Evolutionary conservation across 2,888 invertebrate genomes (phyloP), one percentile per base, ranked within the genome.

Genomic region (Lochmaea crataegi): DNA sequence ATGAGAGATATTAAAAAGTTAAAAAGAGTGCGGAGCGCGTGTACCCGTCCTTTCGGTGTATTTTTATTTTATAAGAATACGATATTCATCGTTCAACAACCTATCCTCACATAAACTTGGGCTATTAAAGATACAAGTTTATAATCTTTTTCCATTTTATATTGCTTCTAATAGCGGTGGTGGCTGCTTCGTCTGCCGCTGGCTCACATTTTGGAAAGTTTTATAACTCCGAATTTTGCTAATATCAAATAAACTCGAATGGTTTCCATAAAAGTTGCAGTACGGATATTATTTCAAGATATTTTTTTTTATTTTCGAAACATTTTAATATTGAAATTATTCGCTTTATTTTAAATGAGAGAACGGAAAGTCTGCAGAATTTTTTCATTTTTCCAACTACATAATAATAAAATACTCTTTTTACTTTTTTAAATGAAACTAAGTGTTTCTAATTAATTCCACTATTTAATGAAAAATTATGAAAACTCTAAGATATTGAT

Each of bases 221-320:
- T 88, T 88, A 88, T 88, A 87, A 86, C 86, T 82, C 83, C 83
- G 86, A 88, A 87, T 88, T 87, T 87, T 85, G 86, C 87, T 87
- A 83, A 84, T 85, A 84, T 82, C 82, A 80, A 83, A 83, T 80
- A 79, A 82, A 83, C 82, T 80, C 78, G 81, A 82, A 82, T 77
- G 76, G 75, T 76, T 79, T 75, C 76, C 73, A 76, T 75, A 74
- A 66, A 77, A 72, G 48, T 70, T 72, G 65, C 64, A 65, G 66
- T 69, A 48, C 45, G 75, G 71, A 74, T 76, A 73, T 74, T 77
- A 74, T 68, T 73, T 69, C 64, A 63, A 60, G 73, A 64, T 72
- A 67, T 71, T 48, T 71, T 66, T 60, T 72, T 61, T 68, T 48
- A 67, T 71, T 65, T 68, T 61, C 51, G 38, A 41, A 57, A 63